Conservation (phyloP, 30 jellyfish, hydroid and myxozoan species). For the Calvadosia cruxmelitensis region DNA sequence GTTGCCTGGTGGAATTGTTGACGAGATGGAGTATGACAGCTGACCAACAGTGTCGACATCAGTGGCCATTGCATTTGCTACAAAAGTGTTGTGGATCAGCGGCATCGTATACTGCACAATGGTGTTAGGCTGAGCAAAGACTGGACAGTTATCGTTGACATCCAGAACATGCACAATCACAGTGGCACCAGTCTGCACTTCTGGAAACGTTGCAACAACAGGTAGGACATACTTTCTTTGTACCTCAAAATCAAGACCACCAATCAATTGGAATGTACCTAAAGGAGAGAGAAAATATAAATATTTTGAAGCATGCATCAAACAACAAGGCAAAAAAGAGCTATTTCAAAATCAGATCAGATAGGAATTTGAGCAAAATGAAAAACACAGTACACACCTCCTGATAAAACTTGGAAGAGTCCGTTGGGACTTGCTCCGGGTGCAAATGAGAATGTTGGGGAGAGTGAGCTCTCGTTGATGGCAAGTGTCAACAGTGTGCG, state of each 20-base stretch:
- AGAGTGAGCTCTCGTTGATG: not conserved
- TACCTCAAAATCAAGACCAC: not conserved
- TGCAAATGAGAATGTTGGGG: not conserved
- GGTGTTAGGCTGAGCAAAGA: conserved; percentile 3
- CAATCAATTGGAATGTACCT: too few relatives aligned
- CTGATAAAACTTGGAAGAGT: not conserved
- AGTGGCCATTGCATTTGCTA: conserved; percentile 16
- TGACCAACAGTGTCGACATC: conserved; percentile 2
- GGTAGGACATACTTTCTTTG: not conserved
- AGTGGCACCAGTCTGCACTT: conserved; percentile 4
- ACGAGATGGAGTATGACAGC: not conserved
- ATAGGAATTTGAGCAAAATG: too few relatives aligned
- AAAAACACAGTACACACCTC: not conserved
- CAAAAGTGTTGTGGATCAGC: conserved; percentile 2
- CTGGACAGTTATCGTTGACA: conserved; percentile 18
- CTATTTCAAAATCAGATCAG: too few relatives aligned
- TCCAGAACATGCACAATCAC: conserved; percentile 19
- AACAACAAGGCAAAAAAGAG: too few relatives aligned
- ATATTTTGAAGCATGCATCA: too few relatives aligned
- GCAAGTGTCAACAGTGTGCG: not conserved
- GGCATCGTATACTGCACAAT: conserved; percentile 16
- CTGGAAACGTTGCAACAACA: not conserved
- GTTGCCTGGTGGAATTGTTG: conserved; percentile 3
- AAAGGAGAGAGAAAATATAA: too few relatives aligned
- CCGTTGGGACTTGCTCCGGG: not conserved